Evolutionary conservation across 64 coral and sea anemone species (phyloP).

Genomic region (Montipora sp.): DNA sequence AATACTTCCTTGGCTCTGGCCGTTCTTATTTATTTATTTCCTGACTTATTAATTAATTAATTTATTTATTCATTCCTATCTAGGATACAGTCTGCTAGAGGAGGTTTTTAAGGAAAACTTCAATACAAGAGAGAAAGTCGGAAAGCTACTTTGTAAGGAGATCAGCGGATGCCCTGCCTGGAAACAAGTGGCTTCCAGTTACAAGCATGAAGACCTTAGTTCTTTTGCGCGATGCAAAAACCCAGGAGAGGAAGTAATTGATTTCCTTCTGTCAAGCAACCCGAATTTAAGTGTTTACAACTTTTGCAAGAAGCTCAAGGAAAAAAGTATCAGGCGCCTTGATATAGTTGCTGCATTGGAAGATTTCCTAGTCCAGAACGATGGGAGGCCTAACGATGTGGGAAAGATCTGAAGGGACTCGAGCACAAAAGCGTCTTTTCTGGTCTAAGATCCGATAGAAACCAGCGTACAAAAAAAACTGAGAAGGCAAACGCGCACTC

Average conservation of each 20-base stretch:
- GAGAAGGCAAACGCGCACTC: too few relatives aligned
- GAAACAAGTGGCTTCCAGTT: background rate
- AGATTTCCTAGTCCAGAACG: background rate
- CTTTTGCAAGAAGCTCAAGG: slow-evolving; percentile 10
- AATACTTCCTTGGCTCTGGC: too few relatives aligned
- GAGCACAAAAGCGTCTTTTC: too few relatives aligned
- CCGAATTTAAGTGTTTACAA: slow-evolving; percentile 18
- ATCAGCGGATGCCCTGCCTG: background rate
- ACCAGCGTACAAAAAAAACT: too few relatives aligned
- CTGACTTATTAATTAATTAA: too few relatives aligned
- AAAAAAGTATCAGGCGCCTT: background rate
- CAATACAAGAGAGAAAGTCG: background rate
- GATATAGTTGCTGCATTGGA: background rate
- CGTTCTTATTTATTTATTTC: too few relatives aligned
- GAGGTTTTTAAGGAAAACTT: background rate
- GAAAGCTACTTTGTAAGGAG: background rate
- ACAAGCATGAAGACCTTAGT: background rate
- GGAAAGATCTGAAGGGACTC: too few relatives aligned
- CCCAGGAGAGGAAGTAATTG: background rate
- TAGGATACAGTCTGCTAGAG: too few relatives aligned
- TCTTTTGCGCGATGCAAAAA: background rate
- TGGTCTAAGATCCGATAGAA: too few relatives aligned
- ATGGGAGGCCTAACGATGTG: background rate
- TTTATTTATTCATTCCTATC: too few relatives aligned
- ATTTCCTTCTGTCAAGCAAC: background rate